A percentile compares a stretch with the other conserved stretches of the same genome.
phyloP scores from a whole-genome alignment of 2,113 vertebrate genomes.

The Tachuris rubrigastra region DNA sequence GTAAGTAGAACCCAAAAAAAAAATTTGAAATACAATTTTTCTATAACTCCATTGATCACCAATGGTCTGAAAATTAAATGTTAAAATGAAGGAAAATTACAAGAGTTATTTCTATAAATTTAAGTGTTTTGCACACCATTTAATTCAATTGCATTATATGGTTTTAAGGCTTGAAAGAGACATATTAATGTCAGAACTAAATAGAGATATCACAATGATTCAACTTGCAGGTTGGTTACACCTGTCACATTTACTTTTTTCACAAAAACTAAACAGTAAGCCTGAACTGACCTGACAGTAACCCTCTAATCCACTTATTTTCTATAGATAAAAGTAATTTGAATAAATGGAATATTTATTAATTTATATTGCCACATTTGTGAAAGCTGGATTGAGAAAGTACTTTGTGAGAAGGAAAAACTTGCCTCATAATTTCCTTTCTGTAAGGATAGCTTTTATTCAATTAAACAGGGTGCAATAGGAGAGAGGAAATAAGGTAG shows the following conservation, averaged over 20 bases:
- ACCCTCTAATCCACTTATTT: neutral
- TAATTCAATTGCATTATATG: neutral
- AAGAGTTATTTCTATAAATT: neutral
- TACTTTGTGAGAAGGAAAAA: neutral
- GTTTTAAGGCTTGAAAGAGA: neutral
- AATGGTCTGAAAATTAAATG: neutral
- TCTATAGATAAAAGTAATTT: neutral
- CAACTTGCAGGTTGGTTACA: neutral
- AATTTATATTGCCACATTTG: neutral
- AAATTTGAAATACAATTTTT: neutral
- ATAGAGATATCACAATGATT: neutral
- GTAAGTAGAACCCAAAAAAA: neutral
- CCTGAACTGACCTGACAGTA: neutral
- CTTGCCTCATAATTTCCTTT: neutral
- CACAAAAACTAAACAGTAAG: neutral
- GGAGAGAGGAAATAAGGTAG: neutral
- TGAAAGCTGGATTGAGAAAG: neutral
- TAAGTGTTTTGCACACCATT: neutral
- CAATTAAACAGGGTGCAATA: neutral
- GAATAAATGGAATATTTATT: neutral
- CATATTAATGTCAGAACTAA: neutral
- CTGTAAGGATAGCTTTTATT: neutral
- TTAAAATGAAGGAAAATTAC: neutral
- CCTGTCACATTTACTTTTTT: neutral
- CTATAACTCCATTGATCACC: neutral